These are phyloP conservation scores for Phoeniculus purpureus DNA, from an alignment of 2,797 vertebrate genomes.

Conservation along the genomic window DNA sequence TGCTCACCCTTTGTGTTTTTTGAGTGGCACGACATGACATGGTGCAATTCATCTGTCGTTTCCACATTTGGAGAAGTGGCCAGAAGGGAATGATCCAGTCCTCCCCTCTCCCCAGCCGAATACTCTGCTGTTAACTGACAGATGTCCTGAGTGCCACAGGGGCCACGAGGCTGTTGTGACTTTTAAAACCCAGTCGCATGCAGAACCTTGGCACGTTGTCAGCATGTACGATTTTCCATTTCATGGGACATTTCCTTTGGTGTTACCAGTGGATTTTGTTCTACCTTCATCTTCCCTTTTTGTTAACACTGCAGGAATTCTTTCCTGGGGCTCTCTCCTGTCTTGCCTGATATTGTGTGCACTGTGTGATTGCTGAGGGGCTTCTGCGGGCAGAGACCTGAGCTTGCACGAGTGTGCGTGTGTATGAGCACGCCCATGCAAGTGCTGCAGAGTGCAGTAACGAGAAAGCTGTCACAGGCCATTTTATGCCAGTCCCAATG, in stretches of 20 bases:
- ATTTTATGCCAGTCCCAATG: background rate
- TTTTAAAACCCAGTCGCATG: background rate
- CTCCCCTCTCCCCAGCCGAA: background rate
- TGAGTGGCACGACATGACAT: background rate
- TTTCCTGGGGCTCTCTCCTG: background rate
- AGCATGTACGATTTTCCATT: background rate
- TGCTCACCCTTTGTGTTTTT: background rate
- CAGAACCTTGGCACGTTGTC: background rate
- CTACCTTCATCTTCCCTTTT: background rate
- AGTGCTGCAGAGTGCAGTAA: background rate
- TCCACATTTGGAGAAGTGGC: background rate
- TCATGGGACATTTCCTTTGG: background rate
- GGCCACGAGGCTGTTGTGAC: background rate
- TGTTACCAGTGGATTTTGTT: background rate
- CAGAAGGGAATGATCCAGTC: background rate
- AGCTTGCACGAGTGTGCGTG: background rate
- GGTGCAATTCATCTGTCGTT: background rate
- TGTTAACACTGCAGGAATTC: background rate
- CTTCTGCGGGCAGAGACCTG: background rate
- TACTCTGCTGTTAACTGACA: background rate
- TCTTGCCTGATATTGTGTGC: fast-evolving
- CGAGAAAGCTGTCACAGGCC: background rate
- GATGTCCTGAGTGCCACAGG: background rate
- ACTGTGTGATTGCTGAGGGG: background rate
- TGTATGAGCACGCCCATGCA: fast-evolving